Evolutionary conservation across 1,140 invertebrate species (phyloP), one percentile per base, ranked within the genome.

Genomic region (Schlechtendalia chinensis): DNA sequence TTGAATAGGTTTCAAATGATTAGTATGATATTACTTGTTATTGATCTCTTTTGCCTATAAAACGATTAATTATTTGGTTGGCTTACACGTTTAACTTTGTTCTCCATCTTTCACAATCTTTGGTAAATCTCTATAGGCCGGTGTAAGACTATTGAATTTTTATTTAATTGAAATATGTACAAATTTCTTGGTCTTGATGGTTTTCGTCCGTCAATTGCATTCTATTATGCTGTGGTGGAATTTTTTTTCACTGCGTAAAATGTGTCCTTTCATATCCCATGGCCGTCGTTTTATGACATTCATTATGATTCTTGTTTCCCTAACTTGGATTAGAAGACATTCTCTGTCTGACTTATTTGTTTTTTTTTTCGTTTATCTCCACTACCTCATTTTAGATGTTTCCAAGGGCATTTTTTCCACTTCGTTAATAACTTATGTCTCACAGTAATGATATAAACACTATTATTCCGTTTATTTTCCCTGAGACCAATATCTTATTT

Each of bases 41-140:
- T 72, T 72, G 69, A 72, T 72, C 69, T 72, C 69, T 72, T 72
- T 47, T n/a, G 45, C 54, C 54, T 29, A 1, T n/a, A 53, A 14
- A 72, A 54, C 54, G 19, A 72, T 61, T 61, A 61, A 22, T 22
- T 22, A 22, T 22, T 58, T 16, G 27, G 0, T 39, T 4, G 32
- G 8, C 8, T 39, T 39, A 39, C 32, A n/a, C n/a, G n/a, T n/a
- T 39, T 39, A 39, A 39, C 3, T 39, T 39, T 39, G 32, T 39
- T 39, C 32, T 39, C 8, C 8, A 39, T 39, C 32, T 39, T 39
- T 8, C 32, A 39, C 32, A 39, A 39, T 39, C 32, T 39, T 39
- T 39, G 8, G 32, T 39, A 8, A 39, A 4, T 8, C 8, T 39
- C 8, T 39, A 4, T 39, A 39, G 32, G 3, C 32, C 8, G 32